Base-by-base conservation (phyloP, 2,797 vertebrate species). In the Sylvia borin region DNA sequence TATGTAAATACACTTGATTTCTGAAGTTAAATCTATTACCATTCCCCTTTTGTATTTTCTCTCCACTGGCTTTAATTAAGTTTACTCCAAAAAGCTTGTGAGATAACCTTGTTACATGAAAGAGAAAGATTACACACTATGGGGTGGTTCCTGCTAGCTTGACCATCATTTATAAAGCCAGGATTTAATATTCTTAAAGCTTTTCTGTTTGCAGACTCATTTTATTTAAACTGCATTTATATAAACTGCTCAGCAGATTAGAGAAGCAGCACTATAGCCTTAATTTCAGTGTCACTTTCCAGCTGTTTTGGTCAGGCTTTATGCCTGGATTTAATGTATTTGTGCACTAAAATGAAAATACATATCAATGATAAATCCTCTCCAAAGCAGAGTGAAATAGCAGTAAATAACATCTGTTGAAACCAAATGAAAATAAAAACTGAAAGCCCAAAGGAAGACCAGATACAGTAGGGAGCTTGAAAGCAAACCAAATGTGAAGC, bases 151-250 rank as follows among this genome's bases (percentile, higher is more conserved):
- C 95, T 91, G 85, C n/a, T 85, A 93, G 74, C 60, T 88, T 94
- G 66, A 70, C 86, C 82, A 78, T 93, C 58, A 71, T 93, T 96
- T 96, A 89, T 67, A 97, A 90, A 89, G 66, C 79, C 77, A 75
- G 84, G 54, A 93, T 95, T 97, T 97, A 96, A 93, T 92, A 96
- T 93, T 62, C 45, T 91, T 96, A 91, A 97, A 96, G 85, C 92
- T 83, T 95, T 95, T 94, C 67, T 92, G n/a, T 97, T 97, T 92
- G 65, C 74, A 95, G 85, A 81, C 66, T 86, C 54, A 88, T 95
- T 97, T 97, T 96, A 97, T 97, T 96, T 97, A 97, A 96, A 97
- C 92, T 93, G 74, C 95, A 94, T 97, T 97, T 86, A 84, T 96
- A 95, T 95, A 97, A 96, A 97, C 79, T 95, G 94, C 67, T 96